Evolutionary conservation across 1,140 invertebrate genomes (phyloP).

Genomic region (Zaprionus lachaisei): DNA sequence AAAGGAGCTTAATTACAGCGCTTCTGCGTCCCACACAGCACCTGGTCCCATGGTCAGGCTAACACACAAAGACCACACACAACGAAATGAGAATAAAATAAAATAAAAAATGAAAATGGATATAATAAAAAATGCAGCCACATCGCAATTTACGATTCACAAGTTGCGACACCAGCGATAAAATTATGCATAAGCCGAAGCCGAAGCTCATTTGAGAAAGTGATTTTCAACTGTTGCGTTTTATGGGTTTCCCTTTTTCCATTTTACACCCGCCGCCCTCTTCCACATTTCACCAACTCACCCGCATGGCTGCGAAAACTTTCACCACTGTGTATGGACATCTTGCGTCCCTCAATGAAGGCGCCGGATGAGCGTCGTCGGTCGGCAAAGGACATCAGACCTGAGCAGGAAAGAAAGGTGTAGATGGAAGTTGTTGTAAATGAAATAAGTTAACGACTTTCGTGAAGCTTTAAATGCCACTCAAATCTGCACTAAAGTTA

Average conservation of each 20-base stretch:
- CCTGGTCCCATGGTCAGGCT: conserved; percentile 43
- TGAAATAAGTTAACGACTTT: conserved; percentile 45
- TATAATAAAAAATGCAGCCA: conserved; percentile 40
- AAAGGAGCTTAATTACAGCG: conserved; percentile 68
- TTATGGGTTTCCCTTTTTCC: conserved; percentile 33
- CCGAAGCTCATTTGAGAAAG: conserved; percentile 74
- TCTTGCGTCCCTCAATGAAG: conserved; percentile 81
- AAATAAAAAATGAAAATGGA: conserved; percentile 23
- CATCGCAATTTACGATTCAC: conserved; percentile 74
- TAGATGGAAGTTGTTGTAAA: conserved; percentile 2
- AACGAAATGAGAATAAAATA: neutral
- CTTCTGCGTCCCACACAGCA: conserved; percentile 16
- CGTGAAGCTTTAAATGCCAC: neutral
- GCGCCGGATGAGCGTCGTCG: conserved; percentile 81
- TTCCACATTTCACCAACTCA: conserved; percentile 41
- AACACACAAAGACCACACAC: conserved; percentile 46
- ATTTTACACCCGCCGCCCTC: neutral
- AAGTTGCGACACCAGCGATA: conserved; percentile 65
- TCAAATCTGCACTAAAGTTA: neutral
- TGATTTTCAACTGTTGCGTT: conserved; percentile 80
- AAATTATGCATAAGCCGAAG: conserved; percentile 76
- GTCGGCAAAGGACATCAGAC: conserved; percentile 84
- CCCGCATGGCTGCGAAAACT: conserved; percentile 83
- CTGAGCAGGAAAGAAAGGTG: conserved; percentile 43
- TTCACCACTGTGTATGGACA: conserved; percentile 83